A percentile compares a stretch with the other conserved stretches of the same genome.
These are phyloP conservation scores for Saccostrea echinata DNA, from an alignment of 1,140 invertebrate genomes.

Conservation along the genomic window DNA sequence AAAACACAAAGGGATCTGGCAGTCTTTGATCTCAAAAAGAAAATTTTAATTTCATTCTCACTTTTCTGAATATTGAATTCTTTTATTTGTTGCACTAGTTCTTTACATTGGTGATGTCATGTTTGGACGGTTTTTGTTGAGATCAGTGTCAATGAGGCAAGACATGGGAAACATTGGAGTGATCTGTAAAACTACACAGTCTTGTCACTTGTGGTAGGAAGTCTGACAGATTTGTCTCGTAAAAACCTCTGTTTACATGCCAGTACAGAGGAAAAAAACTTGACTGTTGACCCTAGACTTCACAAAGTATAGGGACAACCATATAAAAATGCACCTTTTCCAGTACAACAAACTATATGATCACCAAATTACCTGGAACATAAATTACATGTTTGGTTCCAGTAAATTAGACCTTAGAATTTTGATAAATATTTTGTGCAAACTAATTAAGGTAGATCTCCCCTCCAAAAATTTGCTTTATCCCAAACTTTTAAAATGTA, in stretches of 20 bases:
- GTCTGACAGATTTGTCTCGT: slow-evolving; percentile 13
- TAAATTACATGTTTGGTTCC: neutral
- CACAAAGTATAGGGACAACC: neutral
- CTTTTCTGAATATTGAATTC: neutral
- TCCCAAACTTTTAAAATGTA: too few relatives aligned
- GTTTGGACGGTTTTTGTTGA: neutral
- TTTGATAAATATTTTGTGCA: too few relatives aligned
- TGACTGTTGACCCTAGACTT: neutral
- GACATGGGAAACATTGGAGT: neutral
- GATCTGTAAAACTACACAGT: slow-evolving; percentile 28
- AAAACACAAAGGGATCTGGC: neutral
- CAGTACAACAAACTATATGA: neutral
- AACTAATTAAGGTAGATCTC: too few relatives aligned
- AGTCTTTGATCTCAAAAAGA: slow-evolving; percentile 13
- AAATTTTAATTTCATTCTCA: slow-evolving; percentile 27
- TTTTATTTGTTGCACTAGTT: neutral
- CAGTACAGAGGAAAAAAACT: slow-evolving; percentile 2
- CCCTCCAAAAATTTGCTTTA: too few relatives aligned
- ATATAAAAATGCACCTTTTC: slow-evolving; percentile 15
- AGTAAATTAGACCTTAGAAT: neutral
- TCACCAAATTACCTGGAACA: neutral
- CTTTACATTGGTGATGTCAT: neutral
- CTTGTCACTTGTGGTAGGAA: slow-evolving; percentile 28
- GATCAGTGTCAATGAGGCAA: slow-evolving; percentile 4
- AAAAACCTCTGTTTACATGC: slow-evolving; percentile 17